A percentile compares a stretch with the other conserved stretches of the same genome.
Conservation (phyloP, 2,888 invertebrate species). For the Nemoura dubitans region DNA sequence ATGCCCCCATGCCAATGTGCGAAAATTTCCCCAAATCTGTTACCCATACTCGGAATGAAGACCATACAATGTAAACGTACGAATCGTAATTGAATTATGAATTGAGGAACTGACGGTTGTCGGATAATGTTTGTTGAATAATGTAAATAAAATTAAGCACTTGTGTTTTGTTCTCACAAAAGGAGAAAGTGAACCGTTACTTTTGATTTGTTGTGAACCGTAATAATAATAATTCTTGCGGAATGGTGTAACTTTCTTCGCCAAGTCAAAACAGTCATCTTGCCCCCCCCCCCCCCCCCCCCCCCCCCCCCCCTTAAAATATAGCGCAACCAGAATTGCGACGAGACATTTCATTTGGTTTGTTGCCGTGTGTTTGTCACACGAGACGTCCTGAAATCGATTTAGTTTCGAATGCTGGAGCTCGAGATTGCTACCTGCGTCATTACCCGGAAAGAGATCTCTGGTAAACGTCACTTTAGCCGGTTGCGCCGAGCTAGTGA, state of each 20-base stretch:
- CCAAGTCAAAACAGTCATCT: not conserved
- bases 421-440: not conserved
- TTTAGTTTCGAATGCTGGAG: not conserved
- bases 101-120: not conserved
- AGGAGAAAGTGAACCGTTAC: constrained; percentile 21
- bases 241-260: not conserved
- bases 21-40: not conserved
- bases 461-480: not conserved
- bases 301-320: no score
- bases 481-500: no score
- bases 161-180: constrained; percentile 12
- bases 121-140: not conserved
- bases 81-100: not conserved
- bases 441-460: not conserved
- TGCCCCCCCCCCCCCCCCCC: not conserved
- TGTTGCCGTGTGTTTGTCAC: no score
- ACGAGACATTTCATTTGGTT: no score
- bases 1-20: not conserved
- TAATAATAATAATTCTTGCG: constrained; percentile 3
- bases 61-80: not conserved
- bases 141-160: not conserved
- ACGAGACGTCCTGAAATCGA: no score
- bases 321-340: no score
- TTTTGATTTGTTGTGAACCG: constrained; percentile 12
- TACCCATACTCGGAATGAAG: not conserved